Conservation (phyloP, 2,888 invertebrate species). For the Oligia latruncula region DNA sequence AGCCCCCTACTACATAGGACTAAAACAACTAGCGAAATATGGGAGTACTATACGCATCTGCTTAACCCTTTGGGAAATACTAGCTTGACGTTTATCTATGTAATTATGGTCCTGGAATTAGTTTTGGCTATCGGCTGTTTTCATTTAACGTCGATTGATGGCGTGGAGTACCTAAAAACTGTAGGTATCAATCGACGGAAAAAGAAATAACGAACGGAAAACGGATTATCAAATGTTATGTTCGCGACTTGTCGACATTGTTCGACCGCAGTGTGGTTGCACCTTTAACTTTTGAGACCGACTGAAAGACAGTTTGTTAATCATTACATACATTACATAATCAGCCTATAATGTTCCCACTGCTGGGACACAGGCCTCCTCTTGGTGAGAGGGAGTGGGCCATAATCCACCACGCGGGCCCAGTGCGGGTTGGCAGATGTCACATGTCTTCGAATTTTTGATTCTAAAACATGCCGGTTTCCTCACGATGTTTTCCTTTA, state of each 20-base stretch:
- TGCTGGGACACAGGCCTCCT: too few species aligned
- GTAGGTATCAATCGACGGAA: background rate
- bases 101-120: background rate
- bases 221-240: background rate
- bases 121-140: background rate
- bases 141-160: background rate
- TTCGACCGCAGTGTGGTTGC: background rate
- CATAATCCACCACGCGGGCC: too few species aligned
- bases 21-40: background rate
- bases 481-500: too few species aligned
- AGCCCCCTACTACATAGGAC: background rate
- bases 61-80: too few species aligned
- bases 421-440: too few species aligned
- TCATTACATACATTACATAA: too few species aligned
- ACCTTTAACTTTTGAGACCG: background rate
- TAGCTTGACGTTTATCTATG: background rate
- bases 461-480: too few species aligned
- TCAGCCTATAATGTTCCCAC: too few species aligned
- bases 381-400: too few species aligned
- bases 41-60: background rate
- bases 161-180: background rate
- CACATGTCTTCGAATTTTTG: too few species aligned
- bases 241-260: background rate
- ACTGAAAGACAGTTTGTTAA: background rate
- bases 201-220: too few species aligned